Conservation (phyloP, 2,113 vertebrate genomes). For the Mugil cephalus region DNA sequence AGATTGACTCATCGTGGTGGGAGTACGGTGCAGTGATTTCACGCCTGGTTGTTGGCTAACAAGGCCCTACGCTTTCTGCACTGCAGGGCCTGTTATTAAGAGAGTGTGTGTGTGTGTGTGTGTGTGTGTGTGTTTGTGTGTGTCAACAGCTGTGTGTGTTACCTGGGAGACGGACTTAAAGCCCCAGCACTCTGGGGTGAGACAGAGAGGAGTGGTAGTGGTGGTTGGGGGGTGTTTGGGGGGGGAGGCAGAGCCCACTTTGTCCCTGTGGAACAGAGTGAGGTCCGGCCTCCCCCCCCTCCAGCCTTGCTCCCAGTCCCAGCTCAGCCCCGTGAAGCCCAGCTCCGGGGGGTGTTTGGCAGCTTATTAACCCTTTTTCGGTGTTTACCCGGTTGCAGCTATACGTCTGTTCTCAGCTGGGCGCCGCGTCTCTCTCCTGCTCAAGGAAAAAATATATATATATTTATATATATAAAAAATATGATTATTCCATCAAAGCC, state of each 20-base stretch:
- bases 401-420: slow-evolving; percentile 47
- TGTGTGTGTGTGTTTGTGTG: slow-evolving; percentile 25
- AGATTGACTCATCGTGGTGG: slow-evolving; percentile 79
- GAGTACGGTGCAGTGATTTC: slow-evolving; percentile 76
- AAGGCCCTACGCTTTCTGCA: slow-evolving; percentile 71
- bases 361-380: slow-evolving; percentile 61
- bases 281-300: slow-evolving; percentile 29
- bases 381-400: slow-evolving; percentile 49
- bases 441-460: slow-evolving; percentile 9
- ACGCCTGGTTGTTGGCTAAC: slow-evolving; percentile 80
- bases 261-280: slow-evolving; percentile 33
- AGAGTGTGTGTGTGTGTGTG: slow-evolving; percentile 38
- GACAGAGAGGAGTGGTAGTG: slow-evolving; percentile 22
- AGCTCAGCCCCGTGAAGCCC: slow-evolving; percentile 35
- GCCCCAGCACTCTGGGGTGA: slow-evolving; percentile 31
- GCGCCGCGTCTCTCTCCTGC: slow-evolving; percentile 35
- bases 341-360: slow-evolving; percentile 40
- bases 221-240: neutral
- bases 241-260: slow-evolving; percentile 31
- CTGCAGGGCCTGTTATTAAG: slow-evolving; percentile 70
- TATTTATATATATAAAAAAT: slow-evolving; percentile 31
- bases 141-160: slow-evolving; percentile 53
- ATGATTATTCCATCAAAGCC: slow-evolving; percentile 28
- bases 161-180: slow-evolving; percentile 65
- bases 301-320: slow-evolving; percentile 25